Evolutionary conservation across 2,888 invertebrate genomes (phyloP).

Genomic region (Mesorhabditis belari): DNA sequence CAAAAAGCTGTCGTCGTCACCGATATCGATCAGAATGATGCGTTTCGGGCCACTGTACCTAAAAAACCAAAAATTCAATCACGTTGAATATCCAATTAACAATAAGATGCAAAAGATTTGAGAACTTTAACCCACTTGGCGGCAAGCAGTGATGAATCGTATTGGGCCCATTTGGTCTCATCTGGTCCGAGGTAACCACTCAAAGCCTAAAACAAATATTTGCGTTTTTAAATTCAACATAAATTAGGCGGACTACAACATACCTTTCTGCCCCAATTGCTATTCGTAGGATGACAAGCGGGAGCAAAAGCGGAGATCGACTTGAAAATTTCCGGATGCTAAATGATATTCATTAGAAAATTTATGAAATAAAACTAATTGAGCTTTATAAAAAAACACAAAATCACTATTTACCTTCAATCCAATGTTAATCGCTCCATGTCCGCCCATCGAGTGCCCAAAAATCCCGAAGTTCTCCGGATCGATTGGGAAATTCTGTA

Average conservation of each 20-base stretch:
- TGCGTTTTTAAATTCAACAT: neutral
- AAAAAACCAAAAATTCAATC: neutral
- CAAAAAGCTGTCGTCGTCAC: conserved; percentile 29
- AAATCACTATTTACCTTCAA: conserved; percentile 1
- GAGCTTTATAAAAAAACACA: too few species aligned
- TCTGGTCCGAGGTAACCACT: conserved; percentile 55
- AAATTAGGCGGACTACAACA: neutral
- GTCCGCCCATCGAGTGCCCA: conserved; percentile 81
- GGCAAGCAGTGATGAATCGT: too few species aligned
- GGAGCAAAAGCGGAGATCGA: conserved; percentile 88
- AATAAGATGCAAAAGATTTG: too few species aligned
- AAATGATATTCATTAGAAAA: conserved; percentile 3
- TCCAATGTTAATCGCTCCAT: conserved; percentile 70
- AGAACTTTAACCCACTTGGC: too few species aligned
- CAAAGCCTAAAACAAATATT: neutral
- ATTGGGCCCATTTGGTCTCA: conserved; percentile 60
- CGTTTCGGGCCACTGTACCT: conserved; percentile 71
- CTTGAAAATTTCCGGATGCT: conserved; percentile 68
- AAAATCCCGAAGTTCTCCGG: conserved; percentile 27
- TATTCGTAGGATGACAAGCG: conserved; percentile 77
- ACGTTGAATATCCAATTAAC: conserved; percentile 63
- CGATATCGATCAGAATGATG: conserved; percentile 72
- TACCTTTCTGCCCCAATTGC: conserved; percentile 70
- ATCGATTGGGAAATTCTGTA: conserved; percentile 65
- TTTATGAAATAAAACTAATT: too few species aligned